Percentiles rank a stretch among this genome's conserved stretches.
Conservation (phyloP, 1,140 invertebrate genomes). For the Bilobella aurantiaca region DNA sequence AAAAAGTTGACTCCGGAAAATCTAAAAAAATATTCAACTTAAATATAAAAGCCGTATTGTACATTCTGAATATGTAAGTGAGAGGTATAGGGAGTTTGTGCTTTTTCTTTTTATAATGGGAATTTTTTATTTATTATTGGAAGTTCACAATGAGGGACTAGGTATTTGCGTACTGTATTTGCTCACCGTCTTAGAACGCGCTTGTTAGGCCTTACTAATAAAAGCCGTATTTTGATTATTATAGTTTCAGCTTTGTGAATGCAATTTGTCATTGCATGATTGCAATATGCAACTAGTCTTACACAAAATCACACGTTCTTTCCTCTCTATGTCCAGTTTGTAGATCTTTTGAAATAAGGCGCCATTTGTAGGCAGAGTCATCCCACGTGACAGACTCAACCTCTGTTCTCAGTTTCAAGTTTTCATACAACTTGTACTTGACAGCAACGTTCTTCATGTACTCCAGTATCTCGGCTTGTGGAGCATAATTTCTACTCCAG, state of each 20-base stretch:
- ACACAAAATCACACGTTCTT: slow-evolving; percentile 13
- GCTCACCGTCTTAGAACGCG: too few species aligned
- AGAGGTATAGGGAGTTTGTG: neutral
- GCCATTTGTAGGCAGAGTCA: neutral
- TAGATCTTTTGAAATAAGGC: neutral
- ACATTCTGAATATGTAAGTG: neutral
- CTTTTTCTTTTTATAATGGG: too few species aligned
- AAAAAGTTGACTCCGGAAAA: neutral
- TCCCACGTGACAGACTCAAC: neutral
- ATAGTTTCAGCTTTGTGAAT: too few species aligned
- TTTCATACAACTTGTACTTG: slow-evolving; percentile 14
- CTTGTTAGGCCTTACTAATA: too few species aligned
- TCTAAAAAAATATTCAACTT: neutral
- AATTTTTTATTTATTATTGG: too few species aligned
- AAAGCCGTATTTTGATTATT: neutral
- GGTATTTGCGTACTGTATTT: too few species aligned
- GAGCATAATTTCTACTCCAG: neutral
- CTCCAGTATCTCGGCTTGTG: slow-evolving; percentile 6
- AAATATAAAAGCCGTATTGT: neutral
- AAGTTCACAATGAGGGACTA: too few species aligned
- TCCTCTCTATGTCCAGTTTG: neutral
- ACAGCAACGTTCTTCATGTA: slow-evolving; percentile 6
- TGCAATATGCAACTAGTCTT: neutral
- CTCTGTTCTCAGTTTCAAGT: neutral
- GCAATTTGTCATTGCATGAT: neutral